Evolutionary conservation across 2,888 invertebrate species (phyloP), one percentile per base, ranked within the genome.

Genomic region (Tinea pellionella): DNA sequence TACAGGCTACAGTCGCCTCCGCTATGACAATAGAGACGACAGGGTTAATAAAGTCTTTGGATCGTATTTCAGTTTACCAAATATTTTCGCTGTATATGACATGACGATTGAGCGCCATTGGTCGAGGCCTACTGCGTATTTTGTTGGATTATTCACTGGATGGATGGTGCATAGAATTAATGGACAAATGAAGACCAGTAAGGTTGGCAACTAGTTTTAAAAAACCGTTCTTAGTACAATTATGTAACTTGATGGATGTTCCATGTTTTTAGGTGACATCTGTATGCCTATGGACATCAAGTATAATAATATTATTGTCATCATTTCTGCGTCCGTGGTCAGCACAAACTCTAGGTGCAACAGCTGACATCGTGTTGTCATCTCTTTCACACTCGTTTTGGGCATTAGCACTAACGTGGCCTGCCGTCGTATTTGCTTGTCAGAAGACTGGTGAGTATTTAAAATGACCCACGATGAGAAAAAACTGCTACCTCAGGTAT

Each of bases 101-200:
- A 88, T 90, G 65, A 88, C 93, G 42, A 91, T 93, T 61, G 92
- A 92, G 69, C 92, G 94, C 67, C 92, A 93, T 1, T 92, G 92
- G 90, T 91, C 93, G 0, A 85, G 94, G 56, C 81, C 93, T 18
- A 91, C 92, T 1, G 93, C 94, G 0, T 94, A 94, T 76, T 80
- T 93, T 51, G 85, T 92, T 57, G 94, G 94, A 13, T 91, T 94
- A 80, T 87, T 91, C 59, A 89, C 91, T 0, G 94, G 94, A 7
- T 94, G 93, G 89, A 83, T 92, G 59, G 79, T 93, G 29, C 92
- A 92, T 67, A 90, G 89, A 71, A 89, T 90, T 61, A 90, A 92
- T 64, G 92, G 83, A 1, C 70, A 71, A 43, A 65, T 84, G 19
- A 69, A 69, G 1, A 68, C 86, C 9, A 76, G 80, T 0, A 82